Evolutionary conservation across 2,113 vertebrate species (phyloP).

Genomic region (Phrynosoma platyrhinos): DNA sequence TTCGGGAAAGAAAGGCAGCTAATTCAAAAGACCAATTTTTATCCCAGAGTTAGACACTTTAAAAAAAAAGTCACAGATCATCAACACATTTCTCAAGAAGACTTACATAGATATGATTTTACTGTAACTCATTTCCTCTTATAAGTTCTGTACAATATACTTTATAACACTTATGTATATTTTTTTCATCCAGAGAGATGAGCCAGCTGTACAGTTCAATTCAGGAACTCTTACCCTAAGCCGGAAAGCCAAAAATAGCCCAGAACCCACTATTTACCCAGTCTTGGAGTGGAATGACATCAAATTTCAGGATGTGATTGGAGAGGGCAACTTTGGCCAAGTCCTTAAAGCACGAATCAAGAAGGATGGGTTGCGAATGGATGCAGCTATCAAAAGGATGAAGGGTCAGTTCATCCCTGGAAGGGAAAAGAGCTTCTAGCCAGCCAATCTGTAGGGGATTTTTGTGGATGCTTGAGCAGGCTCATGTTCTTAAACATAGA

Average conservation of each 20-base stretch:
- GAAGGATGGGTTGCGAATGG: constrained; percentile 90
- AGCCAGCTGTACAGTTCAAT: constrained; percentile 90
- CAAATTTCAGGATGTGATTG: constrained; percentile 92
- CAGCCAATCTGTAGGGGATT: too few relatives aligned
- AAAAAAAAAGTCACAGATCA: not conserved
- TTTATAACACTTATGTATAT: not conserved
- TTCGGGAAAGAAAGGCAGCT: not conserved
- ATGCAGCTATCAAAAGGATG: constrained; percentile 91
- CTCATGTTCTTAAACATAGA: not conserved
- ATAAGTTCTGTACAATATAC: not conserved
- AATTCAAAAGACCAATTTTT: not conserved
- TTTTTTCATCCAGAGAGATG: constrained; percentile 82
- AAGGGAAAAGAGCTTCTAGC: not conserved
- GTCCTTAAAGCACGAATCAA: constrained; percentile 91
- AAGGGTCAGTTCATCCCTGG: constrained; percentile 79
- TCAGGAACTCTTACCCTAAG: constrained; percentile 85
- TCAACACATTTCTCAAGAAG: not conserved
- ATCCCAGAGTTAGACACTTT: not conserved
- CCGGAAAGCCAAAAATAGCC: constrained; percentile 83
- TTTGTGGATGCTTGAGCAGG: not conserved
- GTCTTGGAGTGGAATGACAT: constrained; percentile 91
- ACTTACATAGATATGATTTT: not conserved
- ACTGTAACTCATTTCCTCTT: not conserved
- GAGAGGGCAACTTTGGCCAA: constrained; percentile 91
- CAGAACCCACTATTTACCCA: constrained; percentile 86